phyloP scores from a whole-genome alignment of 2,888 invertebrate species.

The Caenorhabditis afra region DNA sequence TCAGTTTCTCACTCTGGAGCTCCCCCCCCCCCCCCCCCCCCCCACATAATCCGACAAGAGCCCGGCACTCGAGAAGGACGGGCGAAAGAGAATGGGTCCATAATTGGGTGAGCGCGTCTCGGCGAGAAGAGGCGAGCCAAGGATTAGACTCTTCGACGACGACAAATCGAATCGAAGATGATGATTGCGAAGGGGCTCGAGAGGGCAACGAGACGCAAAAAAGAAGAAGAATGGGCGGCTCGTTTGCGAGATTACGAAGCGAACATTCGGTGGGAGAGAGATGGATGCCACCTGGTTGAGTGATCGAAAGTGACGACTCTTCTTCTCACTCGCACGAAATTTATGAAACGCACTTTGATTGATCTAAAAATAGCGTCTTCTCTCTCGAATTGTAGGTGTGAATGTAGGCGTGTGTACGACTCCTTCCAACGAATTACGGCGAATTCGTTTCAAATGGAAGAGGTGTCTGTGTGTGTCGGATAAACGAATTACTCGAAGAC shows the following conservation, averaged over 20 bases:
- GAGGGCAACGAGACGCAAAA: slow-evolving; percentile 1
- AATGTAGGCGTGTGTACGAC: no score
- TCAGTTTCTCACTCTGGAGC: no score
- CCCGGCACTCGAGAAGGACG: slow-evolving; percentile 24
- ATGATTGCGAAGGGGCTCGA: slow-evolving; percentile 17
- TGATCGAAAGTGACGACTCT: slow-evolving; percentile 21
- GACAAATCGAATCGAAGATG: slow-evolving; percentile 30
- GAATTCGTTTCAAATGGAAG: no score
- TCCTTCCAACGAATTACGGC: no score
- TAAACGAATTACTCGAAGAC: no score
- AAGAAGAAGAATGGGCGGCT: slow-evolving; percentile 20
- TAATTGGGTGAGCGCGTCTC: slow-evolving; percentile 42
- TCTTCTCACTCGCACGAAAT: not conserved
- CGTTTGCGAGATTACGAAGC: not conserved
- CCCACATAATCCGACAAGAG: slow-evolving; percentile 34
- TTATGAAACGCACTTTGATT: no score
- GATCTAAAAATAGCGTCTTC: no score
- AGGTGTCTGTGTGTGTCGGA: no score
- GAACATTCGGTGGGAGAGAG: slow-evolving; percentile 35
- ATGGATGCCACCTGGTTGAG: slow-evolving; percentile 52
- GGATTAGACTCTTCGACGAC: slow-evolving; percentile 1
- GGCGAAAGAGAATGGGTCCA: slow-evolving; percentile 40
- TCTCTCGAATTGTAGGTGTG: no score
- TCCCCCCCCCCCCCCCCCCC: no score
- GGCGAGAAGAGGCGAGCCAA: slow-evolving; percentile 5